Percentiles rank a stretch among this genome's conserved stretches.
Evolutionary conservation across 2,797 vertebrate species (phyloP).

Genomic region (Acanthiza pusilla): DNA sequence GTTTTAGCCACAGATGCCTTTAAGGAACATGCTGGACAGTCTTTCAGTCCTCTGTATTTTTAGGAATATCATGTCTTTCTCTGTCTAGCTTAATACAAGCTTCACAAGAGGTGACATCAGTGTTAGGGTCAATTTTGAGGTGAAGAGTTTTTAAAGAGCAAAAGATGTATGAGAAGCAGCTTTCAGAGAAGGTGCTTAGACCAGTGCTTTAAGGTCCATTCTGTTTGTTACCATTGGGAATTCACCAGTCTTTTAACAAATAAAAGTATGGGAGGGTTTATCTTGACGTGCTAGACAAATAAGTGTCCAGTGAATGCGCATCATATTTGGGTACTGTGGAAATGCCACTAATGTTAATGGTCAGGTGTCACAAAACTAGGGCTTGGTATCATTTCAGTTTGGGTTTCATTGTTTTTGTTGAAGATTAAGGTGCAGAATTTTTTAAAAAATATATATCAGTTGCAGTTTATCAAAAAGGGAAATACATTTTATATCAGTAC

Average conservation of each 20-base stretch:
- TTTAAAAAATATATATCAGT: background rate
- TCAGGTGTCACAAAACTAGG: background rate
- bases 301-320: background rate
- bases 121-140: background rate
- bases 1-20: background rate
- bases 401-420: background rate
- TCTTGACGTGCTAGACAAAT: background rate
- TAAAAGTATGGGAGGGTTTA: background rate
- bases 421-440: background rate
- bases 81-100: background rate
- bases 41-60: background rate
- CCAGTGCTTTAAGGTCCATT: background rate
- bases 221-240: background rate
- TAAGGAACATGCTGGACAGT: background rate
- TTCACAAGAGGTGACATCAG: background rate
- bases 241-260: background rate
- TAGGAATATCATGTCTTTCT: background rate
- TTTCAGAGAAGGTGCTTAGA: background rate
- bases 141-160: background rate
- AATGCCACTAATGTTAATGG: background rate
- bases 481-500: background rate
- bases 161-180: background rate
- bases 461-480: background rate
- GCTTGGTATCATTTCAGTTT: background rate
- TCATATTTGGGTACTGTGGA: background rate